phyloP scores from a whole-genome alignment of 1,140 invertebrate species.

The Trichomalopsis sarcophagae region DNA sequence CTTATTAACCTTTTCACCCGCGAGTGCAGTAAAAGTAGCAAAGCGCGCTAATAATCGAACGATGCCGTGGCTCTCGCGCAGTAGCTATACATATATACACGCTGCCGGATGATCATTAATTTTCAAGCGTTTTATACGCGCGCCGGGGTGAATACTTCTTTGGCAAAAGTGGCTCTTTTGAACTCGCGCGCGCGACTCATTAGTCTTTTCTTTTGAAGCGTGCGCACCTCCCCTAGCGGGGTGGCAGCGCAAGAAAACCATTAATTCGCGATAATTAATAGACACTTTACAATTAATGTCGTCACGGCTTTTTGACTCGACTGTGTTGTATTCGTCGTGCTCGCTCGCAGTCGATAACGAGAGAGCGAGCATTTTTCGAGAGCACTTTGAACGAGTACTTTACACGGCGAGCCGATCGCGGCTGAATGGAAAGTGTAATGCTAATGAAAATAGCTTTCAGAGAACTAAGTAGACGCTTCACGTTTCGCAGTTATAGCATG shows the following conservation, averaged over 20 bases:
- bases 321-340: not conserved
- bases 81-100: not conserved
- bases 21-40: not conserved
- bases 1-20: too few relatives aligned
- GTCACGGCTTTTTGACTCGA: constrained; percentile 27
- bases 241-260: constrained; percentile 46
- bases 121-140: constrained; percentile 9
- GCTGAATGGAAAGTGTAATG: not conserved
- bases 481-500: too few relatives aligned
- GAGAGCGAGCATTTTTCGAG: not conserved
- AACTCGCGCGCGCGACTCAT: constrained; percentile 51
- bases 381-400: not conserved
- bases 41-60: not conserved
- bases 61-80: not conserved
- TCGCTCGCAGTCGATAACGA: not conserved
- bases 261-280: constrained; percentile 61
- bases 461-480: too few relatives aligned
- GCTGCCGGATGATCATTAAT: constrained; percentile 39
- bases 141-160: constrained; percentile 19
- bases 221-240: not conserved
- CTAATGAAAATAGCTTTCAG: too few relatives aligned
- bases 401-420: not conserved
- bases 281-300: constrained; percentile 37
- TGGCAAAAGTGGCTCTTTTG: constrained; percentile 32
- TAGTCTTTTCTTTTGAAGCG: constrained; percentile 57